phyloP scores from a whole-genome alignment of 2,797 vertebrate species.

The Perodicticus potto region DNA sequence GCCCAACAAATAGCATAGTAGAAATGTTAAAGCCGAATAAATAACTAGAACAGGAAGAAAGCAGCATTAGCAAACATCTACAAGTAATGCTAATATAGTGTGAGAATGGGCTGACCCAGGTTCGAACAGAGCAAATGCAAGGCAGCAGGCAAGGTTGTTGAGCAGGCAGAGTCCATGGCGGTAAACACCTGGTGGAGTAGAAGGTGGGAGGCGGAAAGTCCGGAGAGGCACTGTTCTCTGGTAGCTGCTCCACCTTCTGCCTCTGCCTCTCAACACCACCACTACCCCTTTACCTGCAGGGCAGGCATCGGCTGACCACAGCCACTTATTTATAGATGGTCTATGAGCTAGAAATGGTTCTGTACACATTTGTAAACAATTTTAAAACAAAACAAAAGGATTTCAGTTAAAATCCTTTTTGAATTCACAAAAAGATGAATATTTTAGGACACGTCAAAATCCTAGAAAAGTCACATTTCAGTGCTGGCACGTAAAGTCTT shows the following conservation, averaged over 20 bases:
- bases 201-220: neutral
- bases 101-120: neutral
- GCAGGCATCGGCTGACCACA: neutral
- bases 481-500: neutral
- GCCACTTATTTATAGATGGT: neutral
- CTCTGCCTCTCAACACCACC: neutral
- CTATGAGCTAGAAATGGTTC: neutral
- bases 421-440: neutral
- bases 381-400: neutral
- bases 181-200: neutral
- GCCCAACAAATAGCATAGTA: neutral
- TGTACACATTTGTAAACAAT: neutral
- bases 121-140: neutral
- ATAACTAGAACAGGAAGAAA: neutral
- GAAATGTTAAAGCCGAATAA: neutral
- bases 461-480: neutral
- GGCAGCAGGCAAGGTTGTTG: neutral
- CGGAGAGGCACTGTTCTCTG: fast-evolving
- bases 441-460: neutral
- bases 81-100: neutral
- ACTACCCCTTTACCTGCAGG: neutral
- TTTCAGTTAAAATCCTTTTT: too few species aligned
- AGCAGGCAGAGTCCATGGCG: neutral
- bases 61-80: neutral
- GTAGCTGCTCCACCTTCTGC: neutral